Base-by-base conservation (phyloP, 2,113 vertebrate species). In the Pelvicachromis taeniatus region DNA sequence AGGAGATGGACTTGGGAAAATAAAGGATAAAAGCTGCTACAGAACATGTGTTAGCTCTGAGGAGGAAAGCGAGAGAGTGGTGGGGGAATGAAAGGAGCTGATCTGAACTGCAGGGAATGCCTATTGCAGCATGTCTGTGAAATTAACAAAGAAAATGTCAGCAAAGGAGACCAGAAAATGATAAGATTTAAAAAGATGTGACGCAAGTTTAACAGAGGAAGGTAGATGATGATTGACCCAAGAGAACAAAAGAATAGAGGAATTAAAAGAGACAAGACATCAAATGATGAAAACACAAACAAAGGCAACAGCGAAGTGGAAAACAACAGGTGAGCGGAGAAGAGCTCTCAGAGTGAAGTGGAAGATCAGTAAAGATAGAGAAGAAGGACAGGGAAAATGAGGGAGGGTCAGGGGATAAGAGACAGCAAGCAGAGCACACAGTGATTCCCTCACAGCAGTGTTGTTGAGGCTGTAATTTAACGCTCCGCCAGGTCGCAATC, bases 381-480 rank as follows among this genome's bases (percentile, higher is more conserved):
- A 50, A 80, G 50, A 58, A 29, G 58, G 52, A 88, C 19, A 65
- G 38, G 58, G 26, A 61, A 82, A 61, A 54, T 45, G 45, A 65
- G 11, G 31, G 82, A 42, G 59, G 77, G 77, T 35, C 55, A 87
- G 82, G 89, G 84, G 84, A 92, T 91, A 85, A 88, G 75, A 92
- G 90, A 88, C 82, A 88, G 87, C 56, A 81, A 92, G 87, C 85
- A 84, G 82, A 92, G 89, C 87, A 89, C 85, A 91, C 85, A 82
- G 78, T 63, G 85, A 89, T 92, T 91, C 89, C 89, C 91, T 91
- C 90, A 75, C 90, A 94, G 91, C 85, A 84, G 80, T 89, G 88
- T 85, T 84, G 91, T 89, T 85, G 85, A 92, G 92, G 91, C 87
- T 88, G 90, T 90, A 95, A 95, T 95, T 94, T 95, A 93, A 93